Base-by-base conservation (phyloP, 2,113 vertebrate genomes). In the Hoplias malabaricus region DNA sequence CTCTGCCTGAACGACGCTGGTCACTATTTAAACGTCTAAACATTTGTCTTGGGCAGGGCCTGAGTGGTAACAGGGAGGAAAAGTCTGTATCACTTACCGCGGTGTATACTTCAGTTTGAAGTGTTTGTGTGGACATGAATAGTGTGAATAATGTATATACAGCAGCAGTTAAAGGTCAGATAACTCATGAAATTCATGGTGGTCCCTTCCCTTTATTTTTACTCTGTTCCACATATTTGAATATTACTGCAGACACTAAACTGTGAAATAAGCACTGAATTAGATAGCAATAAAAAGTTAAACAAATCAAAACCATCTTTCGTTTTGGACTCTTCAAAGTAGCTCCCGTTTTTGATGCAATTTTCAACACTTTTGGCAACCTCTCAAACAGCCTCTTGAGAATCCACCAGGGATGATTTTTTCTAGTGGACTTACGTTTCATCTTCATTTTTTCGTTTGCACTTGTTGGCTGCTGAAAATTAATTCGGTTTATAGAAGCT, bases 111-210 rank as follows among this genome's bases (percentile, higher is more conserved):
- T 21, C n/a, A 50, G 6, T 13, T 4, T 14, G 46, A 54, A 23
- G 31, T 4, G 6, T 54, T 6, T 23, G 29, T 16, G 43, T 56
- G 12, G 48, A 19, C 29, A 21, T n/a, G 11, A 7, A 31, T 5
- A 21, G 29, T 69, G 67, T 34, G 19, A 46, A 50, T 25, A 69
- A 21, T 68, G 66, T n/a, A 10, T 50, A 69, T 33, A 69, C 29
- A 33, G 19, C 25, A 50, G 16, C 29, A 21, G 13, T 2, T 14
- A 2, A 1, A 16, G 11, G 12, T 12, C n/a, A n/a, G n/a, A n/a
- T n/a, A n/a, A n/a, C n/a, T n/a, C n/a, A n/a, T n/a, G n/a, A n/a
- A n/a, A n/a, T n/a, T n/a, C n/a, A n/a, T n/a, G n/a, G n/a, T n/a
- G n/a, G n/a, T n/a, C n/a, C n/a, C n/a, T n/a, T n/a, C n/a, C n/a